These are phyloP conservation scores for Tachuris rubrigastra DNA, from an alignment of 2,113 vertebrate species.

Conservation along the genomic window DNA sequence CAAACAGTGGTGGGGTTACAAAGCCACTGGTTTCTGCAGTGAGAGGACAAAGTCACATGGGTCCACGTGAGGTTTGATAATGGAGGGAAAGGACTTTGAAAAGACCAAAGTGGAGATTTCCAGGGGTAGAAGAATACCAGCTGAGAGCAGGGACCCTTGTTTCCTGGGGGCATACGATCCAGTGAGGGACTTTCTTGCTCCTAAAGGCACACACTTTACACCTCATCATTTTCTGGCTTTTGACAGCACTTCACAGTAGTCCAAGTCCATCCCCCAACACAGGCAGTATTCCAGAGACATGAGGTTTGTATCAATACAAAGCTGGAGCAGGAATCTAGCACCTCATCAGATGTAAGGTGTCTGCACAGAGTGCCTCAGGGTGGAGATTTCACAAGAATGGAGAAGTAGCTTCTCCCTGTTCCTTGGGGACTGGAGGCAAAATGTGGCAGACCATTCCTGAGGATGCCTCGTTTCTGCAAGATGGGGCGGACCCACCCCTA, in stretches of 20 bases:
- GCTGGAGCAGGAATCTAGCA: not conserved
- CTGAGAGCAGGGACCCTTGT: not conserved
- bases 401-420: not conserved
- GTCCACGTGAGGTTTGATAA: not conserved
- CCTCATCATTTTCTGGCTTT: not conserved
- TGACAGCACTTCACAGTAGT: conserved; percentile 61
- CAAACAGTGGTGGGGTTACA: not conserved
- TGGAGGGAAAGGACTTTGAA: not conserved
- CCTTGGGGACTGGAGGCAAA: not conserved
- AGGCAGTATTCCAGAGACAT: conserved; percentile 76
- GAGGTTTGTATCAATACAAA: conserved; percentile 67
- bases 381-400: not conserved
- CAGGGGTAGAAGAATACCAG: not conserved
- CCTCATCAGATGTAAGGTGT: not conserved
- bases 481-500: not conserved
- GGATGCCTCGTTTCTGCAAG: not conserved
- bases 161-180: rapidly evolving
- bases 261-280: conserved; percentile 65
- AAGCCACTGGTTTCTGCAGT: not conserved
- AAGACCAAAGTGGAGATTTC: not conserved
- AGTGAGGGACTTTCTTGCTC: not conserved
- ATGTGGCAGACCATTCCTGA: not conserved
- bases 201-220: not conserved
- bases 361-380: not conserved
- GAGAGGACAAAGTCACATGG: not conserved